These are phyloP conservation scores for Brienomyrus brachyistius DNA, from an alignment of 2,113 vertebrate species.

Conservation along the genomic window DNA sequence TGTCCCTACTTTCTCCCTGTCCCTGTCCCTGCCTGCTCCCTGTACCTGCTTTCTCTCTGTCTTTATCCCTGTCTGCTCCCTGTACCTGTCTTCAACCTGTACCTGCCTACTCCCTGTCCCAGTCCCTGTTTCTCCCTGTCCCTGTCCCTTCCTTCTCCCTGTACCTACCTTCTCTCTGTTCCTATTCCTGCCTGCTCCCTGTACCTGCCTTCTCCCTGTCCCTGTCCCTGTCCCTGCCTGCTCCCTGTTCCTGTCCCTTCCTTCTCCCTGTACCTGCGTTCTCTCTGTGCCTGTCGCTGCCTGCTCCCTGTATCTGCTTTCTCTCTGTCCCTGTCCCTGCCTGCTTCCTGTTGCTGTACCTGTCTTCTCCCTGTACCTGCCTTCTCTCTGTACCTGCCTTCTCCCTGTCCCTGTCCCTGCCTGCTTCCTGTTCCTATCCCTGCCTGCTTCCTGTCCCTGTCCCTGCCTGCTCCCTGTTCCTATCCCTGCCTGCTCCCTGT, in stretches of 20 bases:
- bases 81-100: too few relatives aligned
- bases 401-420: neutral
- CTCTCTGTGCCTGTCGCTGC: neutral
- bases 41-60: too few relatives aligned
- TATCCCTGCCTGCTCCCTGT: neutral
- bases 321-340: neutral
- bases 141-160: neutral
- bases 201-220: too few relatives aligned
- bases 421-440: neutral
- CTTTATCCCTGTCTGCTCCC: neutral
- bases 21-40: neutral
- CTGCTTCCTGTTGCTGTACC: too few relatives aligned
- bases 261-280: too few relatives aligned
- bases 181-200: too few relatives aligned
- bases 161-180: neutral
- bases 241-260: neutral
- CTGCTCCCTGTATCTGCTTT: neutral
- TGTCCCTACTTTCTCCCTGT: neutral
- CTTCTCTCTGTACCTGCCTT: neutral
- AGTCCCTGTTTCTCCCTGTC: accelerated
- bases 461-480: neutral
- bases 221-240: neutral
- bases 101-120: too few relatives aligned
- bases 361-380: too few relatives aligned
- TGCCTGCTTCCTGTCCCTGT: neutral